Percentiles rank a stretch among this genome's conserved stretches.
phyloP scores from a whole-genome alignment of 2,888 invertebrate species.

The Mechanitis mazaeus region DNA sequence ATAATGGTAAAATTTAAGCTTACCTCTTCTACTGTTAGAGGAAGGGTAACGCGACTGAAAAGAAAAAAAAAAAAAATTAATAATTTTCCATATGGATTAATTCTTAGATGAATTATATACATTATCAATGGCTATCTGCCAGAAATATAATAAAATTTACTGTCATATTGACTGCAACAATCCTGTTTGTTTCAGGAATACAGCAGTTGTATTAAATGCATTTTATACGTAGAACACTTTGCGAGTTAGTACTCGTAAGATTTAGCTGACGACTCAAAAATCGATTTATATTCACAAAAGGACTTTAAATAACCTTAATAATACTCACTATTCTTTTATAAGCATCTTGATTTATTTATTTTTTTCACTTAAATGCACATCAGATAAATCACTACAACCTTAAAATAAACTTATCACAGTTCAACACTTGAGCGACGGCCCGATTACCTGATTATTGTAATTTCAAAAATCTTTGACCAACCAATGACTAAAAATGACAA shows the following conservation, averaged over 20 bases:
- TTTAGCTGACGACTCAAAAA: slow-evolving; percentile 48
- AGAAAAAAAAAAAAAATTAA: slow-evolving; percentile 39
- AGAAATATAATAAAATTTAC: slow-evolving; percentile 53
- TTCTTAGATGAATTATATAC: slow-evolving; percentile 4
- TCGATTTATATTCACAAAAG: slow-evolving; percentile 64
- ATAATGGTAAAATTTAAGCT: slow-evolving; percentile 45
- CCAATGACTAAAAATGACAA: slow-evolving; percentile 71
- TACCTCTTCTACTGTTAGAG: slow-evolving; percentile 98
- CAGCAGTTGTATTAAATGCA: slow-evolving; percentile 15
- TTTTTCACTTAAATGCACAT: slow-evolving; percentile 70
- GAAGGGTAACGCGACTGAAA: slow-evolving; percentile 96
- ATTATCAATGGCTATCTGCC: slow-evolving; percentile 44
- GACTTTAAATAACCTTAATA: slow-evolving; percentile 55
- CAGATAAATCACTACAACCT: slow-evolving; percentile 73
- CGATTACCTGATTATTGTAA: slow-evolving; percentile 65
- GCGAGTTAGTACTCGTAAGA: slow-evolving; percentile 16
- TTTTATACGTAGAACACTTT: slow-evolving; percentile 9
- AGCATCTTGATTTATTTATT: slow-evolving; percentile 76
- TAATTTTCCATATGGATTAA: slow-evolving; percentile 21
- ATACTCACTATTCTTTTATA: slow-evolving; percentile 84
- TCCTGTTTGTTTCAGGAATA: neutral
- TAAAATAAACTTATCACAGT: slow-evolving; percentile 69
- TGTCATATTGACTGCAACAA: slow-evolving; percentile 55
- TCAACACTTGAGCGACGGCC: slow-evolving; percentile 69
- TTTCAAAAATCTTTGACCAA: slow-evolving; percentile 68